These are phyloP conservation scores for Hedychridium roseum DNA, from an alignment of 2,888 invertebrate species.

Conservation along the genomic window DNA sequence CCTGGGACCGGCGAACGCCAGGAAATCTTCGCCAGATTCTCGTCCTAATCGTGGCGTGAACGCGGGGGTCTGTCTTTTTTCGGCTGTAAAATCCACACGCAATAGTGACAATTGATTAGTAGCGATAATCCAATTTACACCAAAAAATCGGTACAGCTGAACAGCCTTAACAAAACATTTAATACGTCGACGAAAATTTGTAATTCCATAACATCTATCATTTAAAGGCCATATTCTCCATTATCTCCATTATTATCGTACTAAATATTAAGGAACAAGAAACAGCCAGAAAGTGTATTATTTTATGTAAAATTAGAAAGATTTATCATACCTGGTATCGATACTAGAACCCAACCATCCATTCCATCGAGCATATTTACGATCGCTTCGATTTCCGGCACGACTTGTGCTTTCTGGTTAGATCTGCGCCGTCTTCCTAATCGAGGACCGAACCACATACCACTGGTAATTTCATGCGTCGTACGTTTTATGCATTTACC, in stretches of 20 bases:
- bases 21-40: conserved; percentile 47
- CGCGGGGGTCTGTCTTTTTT: conserved; percentile 52
- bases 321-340: conserved; percentile 61
- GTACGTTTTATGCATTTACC: conserved; percentile 46
- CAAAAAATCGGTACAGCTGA: too few relatives aligned
- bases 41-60: conserved; percentile 63
- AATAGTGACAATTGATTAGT: too few relatives aligned
- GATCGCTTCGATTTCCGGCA: conserved; percentile 53
- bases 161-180: too few relatives aligned
- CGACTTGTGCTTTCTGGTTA: conserved; percentile 47
- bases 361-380: conserved; percentile 60
- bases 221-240: too few relatives aligned
- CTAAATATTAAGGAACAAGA: too few relatives aligned
- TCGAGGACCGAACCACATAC: conserved; percentile 68
- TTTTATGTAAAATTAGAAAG: too few relatives aligned
- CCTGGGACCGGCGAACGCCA: conserved; percentile 37
- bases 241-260: too few relatives aligned
- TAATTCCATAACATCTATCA: too few relatives aligned
- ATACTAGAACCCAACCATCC: conserved; percentile 61
- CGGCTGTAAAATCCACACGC: conserved; percentile 4
- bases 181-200: too few relatives aligned
- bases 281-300: too few relatives aligned
- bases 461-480: conserved; percentile 32
- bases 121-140: too few relatives aligned
- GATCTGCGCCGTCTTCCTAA: conserved; percentile 66